These are phyloP conservation scores for Amphimallon solstitiale DNA, from an alignment of 2,888 invertebrate species.

Conservation along the genomic window DNA sequence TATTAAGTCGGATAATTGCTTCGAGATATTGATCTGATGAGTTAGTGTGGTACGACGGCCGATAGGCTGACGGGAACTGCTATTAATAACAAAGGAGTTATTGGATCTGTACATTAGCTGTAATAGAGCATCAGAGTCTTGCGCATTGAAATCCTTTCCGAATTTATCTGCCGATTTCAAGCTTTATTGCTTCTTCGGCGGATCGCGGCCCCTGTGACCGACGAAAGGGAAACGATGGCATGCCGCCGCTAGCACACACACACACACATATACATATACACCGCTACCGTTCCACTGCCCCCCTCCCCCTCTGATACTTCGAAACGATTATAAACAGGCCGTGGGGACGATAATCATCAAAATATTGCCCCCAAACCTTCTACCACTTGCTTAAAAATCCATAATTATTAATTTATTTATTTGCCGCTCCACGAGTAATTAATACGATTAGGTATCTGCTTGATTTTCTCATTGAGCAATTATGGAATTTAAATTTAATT, in stretches of 20 bases:
- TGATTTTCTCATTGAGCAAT: no score
- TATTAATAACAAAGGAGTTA: constrained; percentile 61
- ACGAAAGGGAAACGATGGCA: constrained; percentile 8
- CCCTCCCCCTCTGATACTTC: not conserved
- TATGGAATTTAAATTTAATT: no score
- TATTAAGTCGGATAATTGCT: constrained; percentile 59
- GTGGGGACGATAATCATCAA: no score
- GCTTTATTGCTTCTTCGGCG: constrained; percentile 58
- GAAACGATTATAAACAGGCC: no score
- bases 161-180: constrained; percentile 61
- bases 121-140: constrained; percentile 59
- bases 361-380: no score
- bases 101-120: constrained; percentile 60
- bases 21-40: constrained; percentile 59
- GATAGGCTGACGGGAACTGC: constrained; percentile 58
- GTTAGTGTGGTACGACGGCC: constrained; percentile 55
- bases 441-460: no score
- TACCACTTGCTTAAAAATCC: no score
- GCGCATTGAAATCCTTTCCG: constrained; percentile 59
- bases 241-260: not conserved
- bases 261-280: constrained; percentile 1
- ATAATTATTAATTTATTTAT: no score
- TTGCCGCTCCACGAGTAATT: no score
- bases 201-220: constrained; percentile 43
- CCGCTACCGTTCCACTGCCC: not conserved